Evolutionary conservation across 2,888 invertebrate genomes (phyloP).

Genomic region (Cyaniris semiargus): DNA sequence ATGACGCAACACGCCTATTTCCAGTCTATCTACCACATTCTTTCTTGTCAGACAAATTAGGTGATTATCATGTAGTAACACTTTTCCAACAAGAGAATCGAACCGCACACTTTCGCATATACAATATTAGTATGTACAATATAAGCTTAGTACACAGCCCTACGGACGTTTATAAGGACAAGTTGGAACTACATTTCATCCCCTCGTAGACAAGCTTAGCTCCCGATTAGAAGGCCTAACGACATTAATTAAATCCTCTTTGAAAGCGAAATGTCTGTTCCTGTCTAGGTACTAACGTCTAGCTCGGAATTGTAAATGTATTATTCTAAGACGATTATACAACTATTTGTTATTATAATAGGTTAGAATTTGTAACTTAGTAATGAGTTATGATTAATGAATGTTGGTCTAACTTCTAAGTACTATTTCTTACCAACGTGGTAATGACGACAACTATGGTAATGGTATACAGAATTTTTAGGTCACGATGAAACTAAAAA

Average conservation of each 20-base stretch:
- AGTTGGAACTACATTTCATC: conserved; percentile 9
- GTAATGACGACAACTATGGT: no score
- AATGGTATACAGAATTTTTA: no score
- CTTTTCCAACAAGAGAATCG: no score
- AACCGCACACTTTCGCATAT: no score
- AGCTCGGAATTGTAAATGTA: conserved; percentile 2
- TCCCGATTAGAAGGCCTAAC: conserved; percentile 25
- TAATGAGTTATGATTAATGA: no score
- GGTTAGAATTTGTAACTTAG: background rate
- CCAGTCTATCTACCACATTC: no score
- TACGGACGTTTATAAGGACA: background rate
- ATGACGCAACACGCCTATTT: no score
- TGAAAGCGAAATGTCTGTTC: background rate
- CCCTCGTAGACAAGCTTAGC: conserved; percentile 29
- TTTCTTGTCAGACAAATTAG: no score
- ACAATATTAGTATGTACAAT: no score
- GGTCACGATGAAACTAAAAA: conserved; percentile 31
- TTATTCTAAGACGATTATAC: background rate
- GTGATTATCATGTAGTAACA: no score
- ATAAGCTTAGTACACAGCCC: background rate
- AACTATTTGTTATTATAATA: background rate
- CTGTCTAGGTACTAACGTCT: background rate
- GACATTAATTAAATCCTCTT: conserved; percentile 22
- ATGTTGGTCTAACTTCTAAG: no score
- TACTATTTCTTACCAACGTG: no score